Percentiles rank a stretch among this genome's conserved stretches.
These are phyloP conservation scores for Asarcornis scutulata DNA, from an alignment of 2,113 vertebrate species.

Conservation along the genomic window DNA sequence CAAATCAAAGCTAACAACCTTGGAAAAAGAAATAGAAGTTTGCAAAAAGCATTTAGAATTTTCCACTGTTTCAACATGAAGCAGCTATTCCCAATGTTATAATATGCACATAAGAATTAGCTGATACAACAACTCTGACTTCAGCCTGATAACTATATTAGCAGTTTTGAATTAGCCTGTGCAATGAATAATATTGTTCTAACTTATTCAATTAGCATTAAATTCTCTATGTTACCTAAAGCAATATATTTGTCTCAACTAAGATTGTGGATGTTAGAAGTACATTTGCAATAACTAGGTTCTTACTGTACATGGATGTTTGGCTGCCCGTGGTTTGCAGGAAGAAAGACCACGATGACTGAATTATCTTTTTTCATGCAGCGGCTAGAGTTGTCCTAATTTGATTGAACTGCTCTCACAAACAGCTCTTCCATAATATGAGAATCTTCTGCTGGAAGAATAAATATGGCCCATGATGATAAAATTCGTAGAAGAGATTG, in stretches of 20 bases:
- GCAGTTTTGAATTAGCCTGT: slow-evolving; percentile 3
- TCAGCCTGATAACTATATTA: slow-evolving; percentile 19
- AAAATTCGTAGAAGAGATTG: not conserved
- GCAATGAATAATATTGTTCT: not conserved
- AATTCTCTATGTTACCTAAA: not conserved
- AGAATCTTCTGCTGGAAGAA: not conserved
- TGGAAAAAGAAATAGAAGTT: slow-evolving; percentile 16
- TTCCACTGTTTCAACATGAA: slow-evolving; percentile 24
- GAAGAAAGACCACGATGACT: not conserved
- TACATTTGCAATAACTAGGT: not conserved
- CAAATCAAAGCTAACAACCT: slow-evolving; percentile 16
- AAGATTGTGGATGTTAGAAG: not conserved
- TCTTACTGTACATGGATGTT: not conserved
- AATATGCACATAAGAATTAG: not conserved
- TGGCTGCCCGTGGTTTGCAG: not conserved
- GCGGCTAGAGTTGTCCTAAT: not conserved
- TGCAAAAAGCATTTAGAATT: slow-evolving; percentile 22
- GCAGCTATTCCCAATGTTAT: not conserved
- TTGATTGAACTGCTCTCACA: not conserved
- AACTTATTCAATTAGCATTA: slow-evolving; percentile 1
- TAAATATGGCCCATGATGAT: not conserved
- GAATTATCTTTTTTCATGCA: not conserved
- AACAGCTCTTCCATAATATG: not conserved
- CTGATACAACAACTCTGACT: not conserved
- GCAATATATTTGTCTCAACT: not conserved